phyloP scores from a whole-genome alignment of 2,888 invertebrate genomes.

The Meta bourneti region DNA sequence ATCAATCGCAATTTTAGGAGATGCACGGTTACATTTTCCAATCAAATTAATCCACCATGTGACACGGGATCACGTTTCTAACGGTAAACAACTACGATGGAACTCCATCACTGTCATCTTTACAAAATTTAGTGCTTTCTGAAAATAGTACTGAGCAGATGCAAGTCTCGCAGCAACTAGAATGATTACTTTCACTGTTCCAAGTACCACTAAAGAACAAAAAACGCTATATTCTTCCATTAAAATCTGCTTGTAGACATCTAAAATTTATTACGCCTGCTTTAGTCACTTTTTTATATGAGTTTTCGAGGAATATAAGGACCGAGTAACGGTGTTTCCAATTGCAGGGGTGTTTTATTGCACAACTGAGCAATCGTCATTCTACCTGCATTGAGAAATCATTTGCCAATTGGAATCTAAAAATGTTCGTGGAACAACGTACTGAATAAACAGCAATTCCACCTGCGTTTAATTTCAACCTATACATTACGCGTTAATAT shows the following conservation, averaged over 20 bases:
- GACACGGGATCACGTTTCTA: not conserved
- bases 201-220: no score
- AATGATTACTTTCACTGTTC: no score
- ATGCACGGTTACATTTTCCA: not conserved
- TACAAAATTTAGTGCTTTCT: not conserved
- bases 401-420: constrained; percentile 4
- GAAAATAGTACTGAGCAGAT: not conserved
- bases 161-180: no score
- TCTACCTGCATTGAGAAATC: not conserved
- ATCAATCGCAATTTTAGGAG: not conserved
- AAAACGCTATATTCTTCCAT: no score
- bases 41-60: not conserved
- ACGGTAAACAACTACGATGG: not conserved
- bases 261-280: no score
- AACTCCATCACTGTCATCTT: not conserved
- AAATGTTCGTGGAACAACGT: not conserved
- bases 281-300: no score
- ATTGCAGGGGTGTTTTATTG: not conserved
- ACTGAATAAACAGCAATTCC: constrained; percentile 15
- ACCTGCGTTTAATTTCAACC: constrained; percentile 1
- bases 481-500: constrained; percentile 1
- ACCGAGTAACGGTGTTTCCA: no score
- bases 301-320: no score
- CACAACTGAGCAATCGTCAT: not conserved
- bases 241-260: no score